Evolutionary conservation across 2,888 invertebrate species (phyloP).

Genomic region (Neocrepidodera transversa): DNA sequence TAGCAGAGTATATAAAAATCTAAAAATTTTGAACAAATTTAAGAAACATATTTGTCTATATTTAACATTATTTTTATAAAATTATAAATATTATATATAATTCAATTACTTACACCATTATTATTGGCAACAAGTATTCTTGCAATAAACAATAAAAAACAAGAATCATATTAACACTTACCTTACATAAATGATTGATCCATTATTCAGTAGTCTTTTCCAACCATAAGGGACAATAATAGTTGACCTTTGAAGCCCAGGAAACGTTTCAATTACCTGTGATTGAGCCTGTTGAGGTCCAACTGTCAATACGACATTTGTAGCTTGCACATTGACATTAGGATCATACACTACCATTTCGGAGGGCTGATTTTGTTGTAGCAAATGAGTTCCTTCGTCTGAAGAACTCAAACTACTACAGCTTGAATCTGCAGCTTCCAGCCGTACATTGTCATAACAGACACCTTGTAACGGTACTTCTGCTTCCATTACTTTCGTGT

Average conservation of each 20-base stretch:
- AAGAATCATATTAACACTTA: too few species aligned
- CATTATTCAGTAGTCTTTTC: conserved; percentile 76
- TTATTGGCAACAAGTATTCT: too few species aligned
- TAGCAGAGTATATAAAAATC: too few species aligned
- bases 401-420: conserved; percentile 64
- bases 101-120: too few species aligned
- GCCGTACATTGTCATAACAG: conserved; percentile 66
- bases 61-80: too few species aligned
- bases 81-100: too few species aligned
- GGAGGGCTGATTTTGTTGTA: conserved; percentile 48
- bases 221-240: conserved; percentile 76
- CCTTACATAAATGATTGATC: conserved; percentile 81
- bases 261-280: conserved; percentile 46
- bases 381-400: conserved; percentile 53
- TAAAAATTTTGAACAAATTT: too few species aligned
- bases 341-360: conserved; percentile 60
- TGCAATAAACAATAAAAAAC: too few species aligned
- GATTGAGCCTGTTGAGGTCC: conserved; percentile 44
- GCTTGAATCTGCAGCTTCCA: conserved; percentile 68
- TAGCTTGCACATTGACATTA: conserved; percentile 59
- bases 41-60: too few species aligned
- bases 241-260: conserved; percentile 41
- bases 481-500: conserved; percentile 57
- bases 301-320: conserved; percentile 56
- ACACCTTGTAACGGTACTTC: conserved; percentile 54